phyloP scores from a whole-genome alignment of 2,888 invertebrate genomes.

The Bugula neritina region DNA sequence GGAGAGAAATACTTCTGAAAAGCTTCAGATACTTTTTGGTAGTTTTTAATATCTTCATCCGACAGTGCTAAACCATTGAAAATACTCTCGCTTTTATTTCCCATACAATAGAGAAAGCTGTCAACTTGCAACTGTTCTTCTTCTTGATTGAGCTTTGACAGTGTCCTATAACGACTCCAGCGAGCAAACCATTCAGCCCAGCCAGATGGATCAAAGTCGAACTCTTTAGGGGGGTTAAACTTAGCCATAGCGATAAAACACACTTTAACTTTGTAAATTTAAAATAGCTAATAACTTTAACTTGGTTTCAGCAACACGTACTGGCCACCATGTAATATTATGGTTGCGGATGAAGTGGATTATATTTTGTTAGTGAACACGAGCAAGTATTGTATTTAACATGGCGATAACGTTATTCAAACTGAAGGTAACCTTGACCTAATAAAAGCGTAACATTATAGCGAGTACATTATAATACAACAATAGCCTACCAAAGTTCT shows the following conservation, averaged over 20 bases:
- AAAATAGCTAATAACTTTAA: no score
- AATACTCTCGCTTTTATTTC: conserved; percentile 10
- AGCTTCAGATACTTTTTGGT: not conserved
- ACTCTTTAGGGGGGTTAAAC: conserved; percentile 2
- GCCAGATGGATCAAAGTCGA: not conserved
- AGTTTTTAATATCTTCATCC: not conserved
- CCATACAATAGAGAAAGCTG: conserved; percentile 3
- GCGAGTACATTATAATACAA: no score
- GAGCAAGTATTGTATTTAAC: no score
- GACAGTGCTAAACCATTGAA: not conserved
- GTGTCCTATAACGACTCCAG: not conserved
- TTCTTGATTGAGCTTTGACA: not conserved
- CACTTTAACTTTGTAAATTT: no score
- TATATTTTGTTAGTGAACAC: no score
- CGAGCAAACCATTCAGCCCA: conserved; percentile 3
- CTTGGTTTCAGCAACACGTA: no score
- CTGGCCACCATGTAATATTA: no score
- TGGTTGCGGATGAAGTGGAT: no score
- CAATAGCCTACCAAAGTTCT: no score
- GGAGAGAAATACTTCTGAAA: conserved; percentile 7
- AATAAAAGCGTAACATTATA: no score
- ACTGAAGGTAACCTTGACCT: no score
- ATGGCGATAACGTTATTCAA: no score
- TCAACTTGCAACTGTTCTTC: not conserved
- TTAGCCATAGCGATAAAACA: not conserved